Evolutionary conservation across 2,797 vertebrate genomes (phyloP), one percentile per base, ranked within the genome.

Genomic region (Thamnophis elegans): DNA sequence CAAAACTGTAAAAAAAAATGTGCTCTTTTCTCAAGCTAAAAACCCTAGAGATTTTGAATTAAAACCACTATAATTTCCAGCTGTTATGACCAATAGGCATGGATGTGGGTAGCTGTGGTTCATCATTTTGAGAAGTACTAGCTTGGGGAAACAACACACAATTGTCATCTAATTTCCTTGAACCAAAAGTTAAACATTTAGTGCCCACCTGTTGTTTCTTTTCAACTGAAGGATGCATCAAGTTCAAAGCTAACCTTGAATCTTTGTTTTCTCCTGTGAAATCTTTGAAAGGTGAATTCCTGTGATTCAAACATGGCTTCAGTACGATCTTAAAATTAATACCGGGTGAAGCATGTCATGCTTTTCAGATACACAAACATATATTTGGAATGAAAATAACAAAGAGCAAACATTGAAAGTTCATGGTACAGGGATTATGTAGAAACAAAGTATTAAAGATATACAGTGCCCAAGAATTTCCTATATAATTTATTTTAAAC

Each of bases 191-290:
- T 92, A 93, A 95, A 96, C 95, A 97, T 97, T 94, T 96, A 96
- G 93, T 89, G 90, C 91, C 93, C 96, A 97, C 95, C 95, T 97
- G 97, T 94, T 93, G 25, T 92, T 94, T 93, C 92, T 92, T 92
- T 96, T 96, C 94, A 96, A 96, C 95, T 97, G 95, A 16, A 16
- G 92, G 90, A 96, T 96, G 95, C 94, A 87, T 85, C 53, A 90
- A 89, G 89, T 96, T 96, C 95, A 96, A 96, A 97, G 95, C 94
- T 95, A 95, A 93, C 94, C 92, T 94, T 91, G 26, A 89, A 65
- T 91, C 93, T 95, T 96, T 95, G 91, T 93, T 94, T 94, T 94
- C 65, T 95, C 92, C 93, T 94, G 60, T 4, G 36, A 96, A 91
- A 95, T 93, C 1, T 2, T 95, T 94, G 93, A 92, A 93, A 95